Evolutionary conservation across 1,140 invertebrate genomes (phyloP), one percentile per base, ranked within the genome.

Genomic region (Penaeus vannamei): DNA sequence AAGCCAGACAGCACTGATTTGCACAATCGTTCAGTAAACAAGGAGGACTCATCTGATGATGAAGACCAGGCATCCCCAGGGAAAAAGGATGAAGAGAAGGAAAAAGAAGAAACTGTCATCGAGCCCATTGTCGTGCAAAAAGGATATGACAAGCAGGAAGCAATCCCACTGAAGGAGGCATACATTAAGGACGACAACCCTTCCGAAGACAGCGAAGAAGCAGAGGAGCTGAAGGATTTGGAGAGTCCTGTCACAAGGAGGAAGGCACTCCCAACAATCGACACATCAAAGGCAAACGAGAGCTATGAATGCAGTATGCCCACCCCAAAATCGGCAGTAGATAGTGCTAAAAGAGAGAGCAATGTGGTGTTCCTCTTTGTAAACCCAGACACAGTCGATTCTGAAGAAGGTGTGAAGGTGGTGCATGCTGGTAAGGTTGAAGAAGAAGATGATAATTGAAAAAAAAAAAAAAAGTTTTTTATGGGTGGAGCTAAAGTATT

Each of bases 281-380:
- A 89, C 69, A 89, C 87, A 23, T 89, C 87, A 23, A 59, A 83
- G 46, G 60, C 87, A 62, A 89, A 76, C 84, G 87, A 42, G 1
- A 84, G 62, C 64, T 89, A 89, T 85, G 87, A 89, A 60, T 89
- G 82, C 29, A 89, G 87, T 64, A 84, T 89, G 87, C 87, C 87
- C 22, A 84, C 87, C 42, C 87, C 87, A 84, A 85, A 61, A 59
- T 77, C 87, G n/a, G 72, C 76, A 36, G 83, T 32, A 1, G 29
- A 64, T 1, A 29, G 82, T 19, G 72, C 87, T 53, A 53, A 53
- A 53, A 5, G 53, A n/a, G 82, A 84, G 53, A 89, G 80, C 59
- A 89, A 89, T 46, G 79, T 79, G 72, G 87, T 89, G 20, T 89
- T 89, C 69, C 72, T 89, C 23, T 89, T 80, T 80, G 80, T 89